A percentile compares a stretch with the other conserved stretches of the same genome.
phyloP scores from a whole-genome alignment of 2,113 vertebrate genomes.

The Fukomys damarensis region DNA sequence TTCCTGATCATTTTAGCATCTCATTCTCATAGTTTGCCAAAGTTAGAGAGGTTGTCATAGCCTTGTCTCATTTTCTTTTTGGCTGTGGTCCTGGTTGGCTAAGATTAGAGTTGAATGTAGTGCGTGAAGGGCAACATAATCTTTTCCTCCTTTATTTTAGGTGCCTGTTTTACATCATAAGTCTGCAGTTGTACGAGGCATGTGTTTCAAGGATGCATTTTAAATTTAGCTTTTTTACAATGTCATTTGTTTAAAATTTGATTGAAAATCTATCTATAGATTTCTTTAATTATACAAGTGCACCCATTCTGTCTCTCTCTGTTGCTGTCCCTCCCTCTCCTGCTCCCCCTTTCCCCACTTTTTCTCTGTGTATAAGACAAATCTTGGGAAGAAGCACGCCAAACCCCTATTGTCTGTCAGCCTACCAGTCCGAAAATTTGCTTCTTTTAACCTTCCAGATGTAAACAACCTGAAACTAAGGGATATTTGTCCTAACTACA shows the following conservation, averaged over 20 bases:
- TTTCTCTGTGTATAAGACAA: neutral
- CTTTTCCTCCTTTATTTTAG: slow-evolving; percentile 6
- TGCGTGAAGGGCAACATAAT: neutral
- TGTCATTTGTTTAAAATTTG: neutral
- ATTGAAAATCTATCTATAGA: neutral
- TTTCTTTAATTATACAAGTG: neutral
- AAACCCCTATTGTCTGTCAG: neutral
- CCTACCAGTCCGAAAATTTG: neutral
- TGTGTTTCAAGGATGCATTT: neutral
- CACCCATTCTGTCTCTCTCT: neutral
- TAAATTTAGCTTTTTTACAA: neutral
- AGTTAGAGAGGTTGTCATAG: neutral
- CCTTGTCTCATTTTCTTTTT: neutral
- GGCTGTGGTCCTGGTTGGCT: neutral
- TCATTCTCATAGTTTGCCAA: slow-evolving; percentile 1
- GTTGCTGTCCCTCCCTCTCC: too few relatives aligned
- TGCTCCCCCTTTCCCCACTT: too few relatives aligned
- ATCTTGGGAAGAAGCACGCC: neutral
- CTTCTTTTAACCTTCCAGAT: neutral
- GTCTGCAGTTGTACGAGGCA: neutral
- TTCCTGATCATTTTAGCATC: neutral
- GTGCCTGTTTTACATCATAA: neutral
- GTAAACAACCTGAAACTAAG: neutral
- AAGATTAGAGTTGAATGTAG: neutral
- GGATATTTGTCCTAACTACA: neutral